phyloP scores from a whole-genome alignment of 2,113 vertebrate species.

The Orientallactaga bullata region DNA sequence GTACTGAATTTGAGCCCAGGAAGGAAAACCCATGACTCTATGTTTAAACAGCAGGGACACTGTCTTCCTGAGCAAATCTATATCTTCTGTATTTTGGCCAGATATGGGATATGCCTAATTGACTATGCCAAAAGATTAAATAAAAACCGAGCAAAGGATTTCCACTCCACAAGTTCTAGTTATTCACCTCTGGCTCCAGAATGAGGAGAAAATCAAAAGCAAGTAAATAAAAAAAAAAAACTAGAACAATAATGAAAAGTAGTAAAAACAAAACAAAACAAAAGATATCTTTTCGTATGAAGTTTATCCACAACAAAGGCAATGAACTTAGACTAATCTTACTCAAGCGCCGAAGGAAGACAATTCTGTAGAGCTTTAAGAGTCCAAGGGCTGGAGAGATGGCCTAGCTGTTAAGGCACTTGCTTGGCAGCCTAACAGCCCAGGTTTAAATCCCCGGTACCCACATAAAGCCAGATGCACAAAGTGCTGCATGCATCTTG shows the following conservation, averaged over 20 bases:
- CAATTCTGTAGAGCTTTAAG: neutral
- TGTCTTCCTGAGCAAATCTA: neutral
- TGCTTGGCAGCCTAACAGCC: no score
- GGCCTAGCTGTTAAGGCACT: no score
- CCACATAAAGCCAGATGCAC: no score
- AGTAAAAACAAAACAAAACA: neutral
- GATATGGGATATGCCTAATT: neutral
- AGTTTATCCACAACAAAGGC: neutral
- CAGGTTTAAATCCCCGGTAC: no score
- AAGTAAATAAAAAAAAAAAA: neutral
- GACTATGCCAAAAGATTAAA: neutral
- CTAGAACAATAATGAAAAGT: neutral
- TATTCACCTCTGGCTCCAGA: neutral
- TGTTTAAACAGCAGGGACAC: neutral
- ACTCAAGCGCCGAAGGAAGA: neutral
- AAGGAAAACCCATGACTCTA: neutral
- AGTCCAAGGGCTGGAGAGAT: neutral
- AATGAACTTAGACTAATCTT: neutral
- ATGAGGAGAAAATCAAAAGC: slow-evolving; percentile 25
- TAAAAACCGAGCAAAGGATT: slow-evolving; percentile 33
- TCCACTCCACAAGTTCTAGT: neutral
- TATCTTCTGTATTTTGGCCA: neutral
- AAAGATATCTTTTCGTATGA: neutral
- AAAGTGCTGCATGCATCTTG: no score
- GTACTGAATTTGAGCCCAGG: neutral